Evolutionary conservation across 2,113 vertebrate species (phyloP), one percentile per base, ranked within the genome.

Genomic region (Stegastes partitus): DNA sequence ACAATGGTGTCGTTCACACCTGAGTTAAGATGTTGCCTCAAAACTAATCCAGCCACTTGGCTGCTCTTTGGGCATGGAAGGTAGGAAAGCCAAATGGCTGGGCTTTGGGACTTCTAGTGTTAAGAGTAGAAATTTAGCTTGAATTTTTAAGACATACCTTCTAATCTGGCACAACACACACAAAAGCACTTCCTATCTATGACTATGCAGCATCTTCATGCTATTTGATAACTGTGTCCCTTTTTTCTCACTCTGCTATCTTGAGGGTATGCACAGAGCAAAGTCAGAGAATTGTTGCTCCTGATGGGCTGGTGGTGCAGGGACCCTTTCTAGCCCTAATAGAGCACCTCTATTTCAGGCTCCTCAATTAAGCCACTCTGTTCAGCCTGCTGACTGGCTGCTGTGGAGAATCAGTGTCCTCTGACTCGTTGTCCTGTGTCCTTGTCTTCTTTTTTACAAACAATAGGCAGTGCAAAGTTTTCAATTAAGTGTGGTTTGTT

Each of bases 311-410:
- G 82, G 67, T 63, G 67, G 73, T 54, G 64, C 62, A 59, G 68
- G 66, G 72, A 83, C 74, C 63, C 78, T 89, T 77, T 77, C 63
- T 68, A 84, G 79, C 71, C 59, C 73, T 88, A 86, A 87, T 88
- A 85, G 78, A 89, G 74, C 78, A 64, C 74, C 90, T 87, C 87
- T 91, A 91, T 93, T 91, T 92, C 89, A 90, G 86, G 90, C 59
- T 86, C 81, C 77, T 89, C 90, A 92, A 91, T 92, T 91, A 91
- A 84, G 81, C 74, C 57, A 56, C 81, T 86, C 76, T 56, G 74
- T 37, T 88, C 76, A 67, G 79, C 74, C 66, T 74, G 75, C 85
- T 82, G 82, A 88, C 84, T 70, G 56, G 74, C 80, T 84, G 65
- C 85, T 83, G 72, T 68, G 63, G 68, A 86, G 71, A 64, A 77